Evolutionary conservation across 2,113 vertebrate species (phyloP), one percentile per base, ranked within the genome.

Genomic region (Sylvilagus bachmani): DNA sequence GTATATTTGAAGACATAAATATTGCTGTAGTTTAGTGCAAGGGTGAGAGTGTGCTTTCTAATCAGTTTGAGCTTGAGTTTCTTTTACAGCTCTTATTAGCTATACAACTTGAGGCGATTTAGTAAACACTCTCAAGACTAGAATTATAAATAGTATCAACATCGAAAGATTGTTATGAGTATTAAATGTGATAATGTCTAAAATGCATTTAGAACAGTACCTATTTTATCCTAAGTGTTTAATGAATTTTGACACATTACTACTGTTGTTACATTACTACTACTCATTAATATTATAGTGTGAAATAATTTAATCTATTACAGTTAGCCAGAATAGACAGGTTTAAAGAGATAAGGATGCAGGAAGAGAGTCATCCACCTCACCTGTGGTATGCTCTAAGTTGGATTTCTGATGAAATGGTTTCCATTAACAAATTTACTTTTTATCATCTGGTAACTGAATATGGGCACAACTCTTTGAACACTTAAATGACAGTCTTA

Each of bases 401-500:
- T 51, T 86, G 13, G 36, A n/a, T 86, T 93, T 95, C 62, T 81
- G 17, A 5, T 29, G 1, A 13, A 31, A 61, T 64, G 62, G n/a
- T 25, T 66, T 70, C 80, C 79, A 73, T 14, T 36, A 86, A 33
- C 7, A 74, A 33, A 90, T 70, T 93, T 88, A 36, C 12, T 91
- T 61, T 70, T 75, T 44, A 21, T 75, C 33, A 80, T 24, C 17
- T 93, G 31, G 27, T 73, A 69, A 73, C 10, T n/a, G 3, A 86
- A 67, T 7, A 29, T 14, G 27, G 55, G 14, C 69, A 83, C 33
- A 92, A 33, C 33, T 95, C 25, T 86, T 82, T 83, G 51, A 51
- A 83, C 9, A 75, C 38, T 58, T 96, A 67, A 90, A 53, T 78
- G 75, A 69, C 21, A 96, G n/a, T 96, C 55, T 66, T 93, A 64